Base-by-base conservation (phyloP, 2,113 vertebrate genomes). In the Datnioides undecimradiatus region DNA sequence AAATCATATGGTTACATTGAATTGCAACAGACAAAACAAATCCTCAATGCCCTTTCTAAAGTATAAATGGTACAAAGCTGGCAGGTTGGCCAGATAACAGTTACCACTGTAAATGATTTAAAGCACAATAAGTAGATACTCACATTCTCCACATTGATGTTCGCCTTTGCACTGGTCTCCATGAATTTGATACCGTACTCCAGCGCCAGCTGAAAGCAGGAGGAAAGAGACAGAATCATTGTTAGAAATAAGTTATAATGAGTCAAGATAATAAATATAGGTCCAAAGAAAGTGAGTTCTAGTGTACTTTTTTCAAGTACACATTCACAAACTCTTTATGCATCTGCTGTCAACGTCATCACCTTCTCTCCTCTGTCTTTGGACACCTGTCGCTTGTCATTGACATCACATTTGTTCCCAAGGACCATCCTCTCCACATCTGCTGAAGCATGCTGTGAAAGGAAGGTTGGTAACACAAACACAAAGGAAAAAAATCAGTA, bases 161-260 rank as follows among this genome's bases (percentile, higher is more conserved):
- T 99, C 23, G 98, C 95, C 91, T 99, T 99, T 5, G 98, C 98
- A 6, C 98, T 99, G 65, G 98, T 99, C 94, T 99, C 98, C 97
- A 99, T 99, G 91, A 99, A 99, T 85, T 99, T 99, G 92, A 99
- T 98, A 23, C 97, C 96, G 0, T 98, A 99, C 80, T 98, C 97
- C 9, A 96, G 91, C 1, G 98, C 98, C 84, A 99, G 92, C 98
- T 99, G 86, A 70, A 4, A 68, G 25, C 13, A 81, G 52, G 75
- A 63, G 40, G 88, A n/a, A 72, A 66, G 41, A 85, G 3, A 78
- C 13, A 70, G 13, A 66, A 70, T 58, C 14, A 60, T 14, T 2
- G 14, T n/a, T 23, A 51, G 21, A 40, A 11, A 16, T 49, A 7
- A 23, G 43, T 2, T 8, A 51, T 9, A 1, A 49, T 4, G 17